phyloP scores from a whole-genome alignment of 2,113 vertebrate genomes.

The Rutilus rutilus region DNA sequence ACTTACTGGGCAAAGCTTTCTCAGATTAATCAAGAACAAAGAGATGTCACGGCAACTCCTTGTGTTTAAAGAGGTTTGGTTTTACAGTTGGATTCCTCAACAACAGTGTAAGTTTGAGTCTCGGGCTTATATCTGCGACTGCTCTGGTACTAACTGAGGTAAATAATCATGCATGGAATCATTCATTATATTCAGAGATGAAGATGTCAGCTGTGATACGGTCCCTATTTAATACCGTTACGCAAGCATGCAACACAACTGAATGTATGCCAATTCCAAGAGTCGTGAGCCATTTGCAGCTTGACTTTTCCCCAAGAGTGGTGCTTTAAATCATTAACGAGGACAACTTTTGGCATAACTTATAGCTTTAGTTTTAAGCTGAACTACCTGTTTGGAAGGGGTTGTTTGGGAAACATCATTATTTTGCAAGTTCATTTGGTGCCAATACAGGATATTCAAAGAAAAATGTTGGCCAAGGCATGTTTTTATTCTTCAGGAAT shows the following conservation, averaged over 20 bases:
- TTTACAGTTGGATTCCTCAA: neutral
- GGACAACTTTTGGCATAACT: neutral
- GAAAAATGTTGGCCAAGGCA: neutral
- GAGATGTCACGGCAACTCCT: neutral
- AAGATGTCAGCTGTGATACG: neutral
- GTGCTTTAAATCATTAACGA: neutral
- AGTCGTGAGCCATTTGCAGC: no score
- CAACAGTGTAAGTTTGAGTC: neutral
- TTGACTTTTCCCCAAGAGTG: neutral
- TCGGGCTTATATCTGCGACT: neutral
- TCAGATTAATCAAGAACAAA: slow-evolving; percentile 33
- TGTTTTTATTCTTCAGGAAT: neutral
- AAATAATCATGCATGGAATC: neutral
- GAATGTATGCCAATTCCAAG: neutral
- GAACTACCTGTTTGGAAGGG: neutral
- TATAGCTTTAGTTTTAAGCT: neutral
- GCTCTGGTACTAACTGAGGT: neutral
- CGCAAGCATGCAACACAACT: neutral
- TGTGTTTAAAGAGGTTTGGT: neutral
- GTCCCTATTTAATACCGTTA: neutral
- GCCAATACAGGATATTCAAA: neutral
- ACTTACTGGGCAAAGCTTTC: slow-evolving; percentile 10
- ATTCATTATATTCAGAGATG: neutral
- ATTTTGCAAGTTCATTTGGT: neutral
- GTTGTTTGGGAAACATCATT: neutral